Evolutionary conservation across 2,113 vertebrate genomes (phyloP), one percentile per base, ranked within the genome.

Genomic region (Eurypyga helias): DNA sequence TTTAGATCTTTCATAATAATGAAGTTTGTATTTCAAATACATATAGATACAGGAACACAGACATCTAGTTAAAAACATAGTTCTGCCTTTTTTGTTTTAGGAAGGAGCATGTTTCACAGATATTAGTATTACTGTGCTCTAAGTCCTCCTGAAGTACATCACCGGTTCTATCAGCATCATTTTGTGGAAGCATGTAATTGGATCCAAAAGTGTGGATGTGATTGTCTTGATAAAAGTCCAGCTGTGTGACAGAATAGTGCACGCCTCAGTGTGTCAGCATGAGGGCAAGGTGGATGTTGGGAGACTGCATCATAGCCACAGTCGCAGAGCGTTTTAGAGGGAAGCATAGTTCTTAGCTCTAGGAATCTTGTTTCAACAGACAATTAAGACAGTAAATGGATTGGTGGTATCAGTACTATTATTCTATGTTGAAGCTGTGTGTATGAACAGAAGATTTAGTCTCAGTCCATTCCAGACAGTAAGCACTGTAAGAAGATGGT

Each of bases 11-110:
- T 54, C n/a, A 24, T 41, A 46, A 28, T 34, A 70, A 45, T 51
- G 29, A 78, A 5, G 12, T 80, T 67, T 82, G 7, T n/a, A 17
- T 67, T 67, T 86, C 43, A 71, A 79, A 66, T 62, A 19, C 8
- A 19, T 24, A 20, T 15, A 21, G 4, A 23, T 13, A 57, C 4
- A 4, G 33, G 31, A 26, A 66, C 6, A 61, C 7, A 43, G 0
- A 0, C 0, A 0, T 34, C 10, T 38, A 48, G 28, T 54, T 49
- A 79, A 84, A 79, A 85, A 38, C 6, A 24, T 3, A 41, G 28
- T 34, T 75, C 65, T 90, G 28, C 2, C 5, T 55, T 23, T 45
- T 25, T 10, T 38, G n/a, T 28, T 89, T 93, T 28, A 62, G 46
- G 79, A 86, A 43, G 3, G 4, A 72, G 2, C 9, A 19, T 67